Conservation (phyloP, 2,797 vertebrate genomes). For the Scyliorhinus canicula region DNA sequence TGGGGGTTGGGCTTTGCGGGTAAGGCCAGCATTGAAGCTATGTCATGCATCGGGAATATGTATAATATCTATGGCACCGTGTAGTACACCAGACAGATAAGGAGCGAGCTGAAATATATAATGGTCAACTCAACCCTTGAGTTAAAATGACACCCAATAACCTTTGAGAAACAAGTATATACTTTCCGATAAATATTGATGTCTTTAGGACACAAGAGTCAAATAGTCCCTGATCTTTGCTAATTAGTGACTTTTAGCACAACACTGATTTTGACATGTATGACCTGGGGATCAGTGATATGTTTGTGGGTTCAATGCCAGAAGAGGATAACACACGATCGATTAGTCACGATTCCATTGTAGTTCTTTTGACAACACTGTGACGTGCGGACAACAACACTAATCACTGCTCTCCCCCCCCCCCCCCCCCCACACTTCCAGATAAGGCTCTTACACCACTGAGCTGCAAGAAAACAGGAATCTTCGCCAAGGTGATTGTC, state of each 20-base stretch:
- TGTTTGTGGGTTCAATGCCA: background rate
- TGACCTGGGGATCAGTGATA: background rate
- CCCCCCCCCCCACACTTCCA: too few species aligned
- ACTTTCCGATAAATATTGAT: background rate
- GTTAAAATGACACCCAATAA: background rate
- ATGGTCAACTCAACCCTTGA: background rate
- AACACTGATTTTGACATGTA: background rate
- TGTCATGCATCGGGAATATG: too few species aligned
- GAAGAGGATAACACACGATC: background rate
- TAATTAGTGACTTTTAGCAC: background rate
- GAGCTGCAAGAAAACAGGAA: background rate
- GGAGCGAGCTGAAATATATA: background rate
- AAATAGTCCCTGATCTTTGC: background rate
- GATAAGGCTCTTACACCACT: background rate
- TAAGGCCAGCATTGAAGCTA: too few species aligned
- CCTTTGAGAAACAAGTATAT: background rate
- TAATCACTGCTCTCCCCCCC: background rate
- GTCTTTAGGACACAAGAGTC: background rate
- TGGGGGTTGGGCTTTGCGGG: too few species aligned
- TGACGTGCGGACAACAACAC: background rate
- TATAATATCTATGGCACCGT: too few species aligned
- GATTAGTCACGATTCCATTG: background rate
- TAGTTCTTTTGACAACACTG: background rate
- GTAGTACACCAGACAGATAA: too few species aligned
- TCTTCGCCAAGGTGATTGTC: background rate